Evolutionary conservation across 2,888 invertebrate genomes (phyloP).

Genomic region (Scaptomyza polygonia): DNA sequence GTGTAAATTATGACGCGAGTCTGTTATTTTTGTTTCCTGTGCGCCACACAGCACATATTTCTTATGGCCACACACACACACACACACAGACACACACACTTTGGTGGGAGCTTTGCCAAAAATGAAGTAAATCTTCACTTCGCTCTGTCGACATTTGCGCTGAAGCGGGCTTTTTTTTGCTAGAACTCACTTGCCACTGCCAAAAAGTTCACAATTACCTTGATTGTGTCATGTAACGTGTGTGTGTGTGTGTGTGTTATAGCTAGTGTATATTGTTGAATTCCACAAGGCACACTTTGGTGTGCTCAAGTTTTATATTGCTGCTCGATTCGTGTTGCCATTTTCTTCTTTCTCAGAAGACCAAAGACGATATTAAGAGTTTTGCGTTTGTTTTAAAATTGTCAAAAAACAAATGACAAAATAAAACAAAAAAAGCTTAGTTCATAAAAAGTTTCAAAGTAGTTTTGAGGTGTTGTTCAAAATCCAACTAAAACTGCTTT

Average conservation of each 20-base stretch:
- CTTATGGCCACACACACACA: slow-evolving; percentile 29
- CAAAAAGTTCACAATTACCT: slow-evolving; percentile 67
- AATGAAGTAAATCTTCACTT: slow-evolving; percentile 67
- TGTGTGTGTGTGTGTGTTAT: slow-evolving; percentile 11
- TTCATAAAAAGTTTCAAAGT: neutral
- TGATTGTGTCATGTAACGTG: slow-evolving; percentile 55
- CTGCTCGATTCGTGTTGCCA: slow-evolving; percentile 29
- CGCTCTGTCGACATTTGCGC: slow-evolving; percentile 57
- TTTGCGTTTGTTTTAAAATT: slow-evolving; percentile 7
- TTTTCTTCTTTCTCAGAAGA: slow-evolving; percentile 40
- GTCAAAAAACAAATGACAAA: slow-evolving; percentile 12
- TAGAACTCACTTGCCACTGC: slow-evolving; percentile 35
- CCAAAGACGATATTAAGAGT: slow-evolving; percentile 6
- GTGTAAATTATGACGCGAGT: slow-evolving; percentile 69
- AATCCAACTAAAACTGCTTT: neutral
- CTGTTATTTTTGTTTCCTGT: slow-evolving; percentile 61
- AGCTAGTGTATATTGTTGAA: slow-evolving; percentile 20
- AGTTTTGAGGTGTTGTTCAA: neutral
- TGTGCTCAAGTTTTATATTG: slow-evolving; percentile 48
- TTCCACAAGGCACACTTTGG: slow-evolving; percentile 59
- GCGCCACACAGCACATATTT: slow-evolving; percentile 59
- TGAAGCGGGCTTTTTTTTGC: slow-evolving; percentile 28
- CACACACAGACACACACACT: neutral
- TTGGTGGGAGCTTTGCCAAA: slow-evolving; percentile 61
- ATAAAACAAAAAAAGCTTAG: neutral